A percentile compares a stretch with the other conserved stretches of the same genome.
These are phyloP conservation scores for Ispidina lecontei DNA, from an alignment of 2,797 vertebrate genomes.

Conservation along the genomic window DNA sequence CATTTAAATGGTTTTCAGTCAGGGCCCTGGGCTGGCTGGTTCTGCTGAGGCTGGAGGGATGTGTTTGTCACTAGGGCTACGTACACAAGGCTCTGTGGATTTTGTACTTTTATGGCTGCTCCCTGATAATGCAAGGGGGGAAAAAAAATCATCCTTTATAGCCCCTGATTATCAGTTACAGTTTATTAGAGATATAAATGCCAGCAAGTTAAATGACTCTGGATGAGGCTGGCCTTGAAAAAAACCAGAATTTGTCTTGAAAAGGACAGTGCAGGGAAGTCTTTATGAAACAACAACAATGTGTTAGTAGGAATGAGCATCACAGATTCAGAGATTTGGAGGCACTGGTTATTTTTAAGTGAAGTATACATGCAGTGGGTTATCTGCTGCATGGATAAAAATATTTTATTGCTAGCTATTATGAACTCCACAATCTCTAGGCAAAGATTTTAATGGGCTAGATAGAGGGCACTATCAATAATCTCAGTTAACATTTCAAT, in stretches of 20 bases:
- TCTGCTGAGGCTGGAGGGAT: constrained; percentile 29
- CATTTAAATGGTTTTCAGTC: constrained; percentile 17
- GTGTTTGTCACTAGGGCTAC: constrained; percentile 58
- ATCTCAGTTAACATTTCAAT: constrained; percentile 73
- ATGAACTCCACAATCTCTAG: constrained; percentile 76
- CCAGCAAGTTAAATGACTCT: constrained; percentile 71
- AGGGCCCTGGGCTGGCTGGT: background rate
- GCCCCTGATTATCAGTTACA: constrained; percentile 75
- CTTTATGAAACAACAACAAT: constrained; percentile 46
- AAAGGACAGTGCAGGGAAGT: constrained; percentile 35
- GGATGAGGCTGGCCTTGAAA: constrained; percentile 77
- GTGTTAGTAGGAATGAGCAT: constrained; percentile 27
- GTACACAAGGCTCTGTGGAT: constrained; percentile 74
- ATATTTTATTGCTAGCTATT: constrained; percentile 79
- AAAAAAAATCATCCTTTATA: constrained; percentile 81
- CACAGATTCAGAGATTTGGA: constrained; percentile 25
- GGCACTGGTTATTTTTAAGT: background rate
- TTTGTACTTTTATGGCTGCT: constrained; percentile 81
- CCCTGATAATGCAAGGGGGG: constrained; percentile 75
- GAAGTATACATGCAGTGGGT: background rate
- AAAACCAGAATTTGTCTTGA: constrained; percentile 58
- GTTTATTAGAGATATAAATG: constrained; percentile 80
- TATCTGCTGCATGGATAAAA: constrained; percentile 66
- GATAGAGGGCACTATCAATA: constrained; percentile 64
- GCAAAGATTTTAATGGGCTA: constrained; percentile 74